Base-by-base conservation (phyloP, 1,140 invertebrate species). In the Meloidogyne hapla region DNA sequence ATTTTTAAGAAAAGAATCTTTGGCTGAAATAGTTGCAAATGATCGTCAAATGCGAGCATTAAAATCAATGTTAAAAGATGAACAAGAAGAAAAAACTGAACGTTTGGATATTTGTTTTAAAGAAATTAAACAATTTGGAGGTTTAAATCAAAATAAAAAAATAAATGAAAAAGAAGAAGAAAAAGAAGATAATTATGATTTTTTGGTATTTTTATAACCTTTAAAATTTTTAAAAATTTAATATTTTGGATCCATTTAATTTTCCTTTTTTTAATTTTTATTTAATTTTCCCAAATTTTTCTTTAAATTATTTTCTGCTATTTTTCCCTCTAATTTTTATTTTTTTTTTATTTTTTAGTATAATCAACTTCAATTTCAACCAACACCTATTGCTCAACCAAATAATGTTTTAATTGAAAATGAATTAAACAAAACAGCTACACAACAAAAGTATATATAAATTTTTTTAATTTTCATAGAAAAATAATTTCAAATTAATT, bases 41-140 rank as follows among this genome's bases (percentile, higher is more conserved):
- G 71, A 73, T 12, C 71, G 71, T 23, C 71, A 64, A 23, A 61
- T 63, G 28, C 45, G 56, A 9, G 71, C 71, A 15, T 63, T 73
- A 63, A 56, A 63, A 33, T 28, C 71, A 42, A 73, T 73, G 48
- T 33, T 73, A 38, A 23, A 61, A 33, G 71, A 73, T 28, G 71
- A 73, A 21, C 56, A 63, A 28, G 23, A 21, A 15, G 71, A 73
- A 73, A 61, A 3, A 6, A 73, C 45, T 2, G 71, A 73, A 25
- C 48, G 23, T 9, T 63, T 73, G 42, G 71, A 73, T 38, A 45
- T 28, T 25, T 64, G 45, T 23, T 73, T 73, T 63, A 61, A 64
- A 42, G 71, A 63, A 38, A 42, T 73, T 61, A 56, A 40, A 25
- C 40, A 64, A 64, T 23, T 38, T 23, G 71, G 71, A 56, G 21